Conservation (phyloP, 2,888 invertebrate genomes). For the Laspeyria flexula region DNA sequence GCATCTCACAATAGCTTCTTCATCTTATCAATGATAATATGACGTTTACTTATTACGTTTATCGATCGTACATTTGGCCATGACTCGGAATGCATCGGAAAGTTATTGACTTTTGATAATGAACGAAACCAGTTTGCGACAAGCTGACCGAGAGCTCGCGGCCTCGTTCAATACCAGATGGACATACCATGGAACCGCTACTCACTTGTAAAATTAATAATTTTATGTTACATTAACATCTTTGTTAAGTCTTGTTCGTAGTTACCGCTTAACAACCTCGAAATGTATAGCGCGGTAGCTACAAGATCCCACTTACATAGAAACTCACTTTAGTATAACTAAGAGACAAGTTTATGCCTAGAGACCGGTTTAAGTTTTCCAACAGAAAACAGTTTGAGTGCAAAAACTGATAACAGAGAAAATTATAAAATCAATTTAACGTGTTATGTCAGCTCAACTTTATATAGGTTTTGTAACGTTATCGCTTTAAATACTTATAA, state of each 20-base stretch:
- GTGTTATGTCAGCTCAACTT: slow-evolving; percentile 27
- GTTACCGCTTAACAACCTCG: slow-evolving; percentile 39
- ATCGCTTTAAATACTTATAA: slow-evolving; percentile 3
- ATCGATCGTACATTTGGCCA: slow-evolving; percentile 72
- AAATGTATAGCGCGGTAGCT: slow-evolving; percentile 53
- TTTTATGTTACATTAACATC: slow-evolving; percentile 59
- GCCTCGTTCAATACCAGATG: slow-evolving; percentile 80
- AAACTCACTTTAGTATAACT: slow-evolving; percentile 42
- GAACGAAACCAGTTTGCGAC: slow-evolving; percentile 80
- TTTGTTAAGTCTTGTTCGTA: slow-evolving; percentile 34
- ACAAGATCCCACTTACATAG: slow-evolving; percentile 33
- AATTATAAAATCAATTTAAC: slow-evolving; percentile 43
- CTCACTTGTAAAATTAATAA: slow-evolving; percentile 45
- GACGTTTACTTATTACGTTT: slow-evolving; percentile 58
- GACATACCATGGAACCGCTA: slow-evolving; percentile 52
- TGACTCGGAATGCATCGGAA: slow-evolving; percentile 83
- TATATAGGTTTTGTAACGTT: slow-evolving; percentile 43
- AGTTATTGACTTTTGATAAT: slow-evolving; percentile 87
- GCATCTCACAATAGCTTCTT: neutral
- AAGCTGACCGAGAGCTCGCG: slow-evolving; percentile 79
- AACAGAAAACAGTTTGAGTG: slow-evolving; percentile 50
- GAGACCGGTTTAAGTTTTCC: slow-evolving; percentile 60
- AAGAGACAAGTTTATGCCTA: slow-evolving; percentile 62
- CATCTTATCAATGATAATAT: slow-evolving; percentile 25
- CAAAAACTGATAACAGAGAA: slow-evolving; percentile 56